A percentile compares a stretch with the other conserved stretches of the same genome.
Evolutionary conservation across 2,888 invertebrate genomes (phyloP).

Genomic region (Mythimna lalbum): DNA sequence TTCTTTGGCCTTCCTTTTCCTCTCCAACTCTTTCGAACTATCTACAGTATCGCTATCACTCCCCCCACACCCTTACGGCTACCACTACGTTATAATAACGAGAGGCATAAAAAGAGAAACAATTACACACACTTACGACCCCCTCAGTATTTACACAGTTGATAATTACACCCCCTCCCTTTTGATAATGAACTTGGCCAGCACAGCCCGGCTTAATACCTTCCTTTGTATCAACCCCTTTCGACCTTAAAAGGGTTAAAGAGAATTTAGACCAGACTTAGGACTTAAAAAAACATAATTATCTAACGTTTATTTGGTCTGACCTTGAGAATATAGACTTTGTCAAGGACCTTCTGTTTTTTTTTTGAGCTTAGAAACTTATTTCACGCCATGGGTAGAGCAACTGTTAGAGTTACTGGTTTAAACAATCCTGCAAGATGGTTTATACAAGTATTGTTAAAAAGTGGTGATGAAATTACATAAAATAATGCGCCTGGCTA

Average conservation of each 20-base stretch:
- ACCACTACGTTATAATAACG: slow-evolving; percentile 61
- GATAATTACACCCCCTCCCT: slow-evolving; percentile 50
- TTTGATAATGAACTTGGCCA: slow-evolving; percentile 43
- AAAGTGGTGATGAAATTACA: too few relatives aligned
- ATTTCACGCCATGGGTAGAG: too few relatives aligned
- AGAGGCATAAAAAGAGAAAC: slow-evolving; percentile 64
- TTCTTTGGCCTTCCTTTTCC: too few relatives aligned
- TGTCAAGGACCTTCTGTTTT: not conserved
- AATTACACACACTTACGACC: slow-evolving; percentile 58
- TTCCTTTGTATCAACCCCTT: slow-evolving; percentile 19
- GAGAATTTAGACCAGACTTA: slow-evolving; percentile 11
- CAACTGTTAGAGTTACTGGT: too few relatives aligned
- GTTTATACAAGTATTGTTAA: too few relatives aligned
- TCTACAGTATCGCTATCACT: slow-evolving; percentile 39
- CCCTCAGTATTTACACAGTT: slow-evolving; percentile 54
- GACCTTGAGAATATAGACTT: not conserved
- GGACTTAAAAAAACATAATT: not conserved
- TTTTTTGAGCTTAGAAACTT: too few relatives aligned
- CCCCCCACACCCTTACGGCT: slow-evolving; percentile 52
- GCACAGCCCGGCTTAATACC: slow-evolving; percentile 20
- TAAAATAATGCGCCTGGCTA: too few relatives aligned
- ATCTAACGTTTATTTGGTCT: not conserved
- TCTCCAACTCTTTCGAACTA: too few relatives aligned
- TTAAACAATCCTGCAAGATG: too few relatives aligned
- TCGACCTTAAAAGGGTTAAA: slow-evolving; percentile 21